Base-by-base conservation (phyloP, 2,888 invertebrate species). In the Mesoligia furuncula region DNA sequence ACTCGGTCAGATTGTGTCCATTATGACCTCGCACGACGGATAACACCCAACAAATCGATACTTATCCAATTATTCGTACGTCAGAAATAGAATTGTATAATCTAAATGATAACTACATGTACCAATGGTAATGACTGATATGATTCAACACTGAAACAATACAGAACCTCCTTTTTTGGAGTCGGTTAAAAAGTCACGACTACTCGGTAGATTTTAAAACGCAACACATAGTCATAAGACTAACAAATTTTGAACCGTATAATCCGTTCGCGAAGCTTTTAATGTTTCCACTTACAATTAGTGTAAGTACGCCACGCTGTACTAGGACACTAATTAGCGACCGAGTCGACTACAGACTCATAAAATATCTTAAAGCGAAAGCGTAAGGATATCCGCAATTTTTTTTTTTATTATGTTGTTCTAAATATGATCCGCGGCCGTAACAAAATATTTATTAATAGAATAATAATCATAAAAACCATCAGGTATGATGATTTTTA, bases 181-280 rank as follows among this genome's bases (percentile, higher is more conserved):
- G 31, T 31, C 31, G 31, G 31, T 31, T 31, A 31, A 31, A 59
- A 42, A 45, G 1, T 11, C 20, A 36, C 15, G 8, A 45, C 2
- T 48, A 45, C 27, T 24, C 20, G 9, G 45, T 59, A 24, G 6
- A 11, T 20, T 27, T 27, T 27, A 27, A 13, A 45, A n/a, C 8
- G n/a, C n/a, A 65, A 57, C 24, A 27, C 51, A 45, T 36, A 45
- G 24, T 39, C 5, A 17, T 24, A 31, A 57, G 0, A 24, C 20
- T 65, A 73, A 45, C 15, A 11, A 79, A 74, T 80, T 79, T 66
- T 51, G 17, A 59, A 59, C n/a, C 48, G 48, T 42, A 57, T 17
- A 20, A 65, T 73, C 73, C 31, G 31, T 24, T 27, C 31, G 15
- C 20, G 39, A 48, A 54, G 42, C 15, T 62, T 72, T 27, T 15